These are phyloP conservation scores for Lordiphosa clarofinis DNA, from an alignment of 1,140 invertebrate species.

Conservation along the genomic window DNA sequence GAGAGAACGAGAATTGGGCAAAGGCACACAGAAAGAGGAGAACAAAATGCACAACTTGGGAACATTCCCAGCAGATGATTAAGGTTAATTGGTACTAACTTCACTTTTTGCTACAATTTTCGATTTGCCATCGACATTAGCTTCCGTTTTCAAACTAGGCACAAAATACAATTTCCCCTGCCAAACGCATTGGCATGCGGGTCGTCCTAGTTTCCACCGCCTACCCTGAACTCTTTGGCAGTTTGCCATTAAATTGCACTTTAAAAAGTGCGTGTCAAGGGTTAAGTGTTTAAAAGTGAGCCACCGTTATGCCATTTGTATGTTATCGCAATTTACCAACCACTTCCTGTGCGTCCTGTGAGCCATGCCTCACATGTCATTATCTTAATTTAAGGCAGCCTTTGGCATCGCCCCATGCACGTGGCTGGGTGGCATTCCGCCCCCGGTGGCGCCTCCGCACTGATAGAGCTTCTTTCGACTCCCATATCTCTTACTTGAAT, in stretches of 20 bases:
- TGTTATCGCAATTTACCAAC: conserved; percentile 73
- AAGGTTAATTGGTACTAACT: too few species aligned
- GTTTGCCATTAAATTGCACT: conserved; percentile 61
- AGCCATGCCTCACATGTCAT: conserved; percentile 64
- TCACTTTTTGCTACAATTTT: too few species aligned
- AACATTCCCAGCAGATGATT: too few species aligned
- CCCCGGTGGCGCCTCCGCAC: not conserved
- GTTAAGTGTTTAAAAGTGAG: conserved; percentile 65
- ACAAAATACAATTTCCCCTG: too few species aligned
- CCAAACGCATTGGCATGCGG: too few species aligned
- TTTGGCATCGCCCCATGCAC: not conserved
- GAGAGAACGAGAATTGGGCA: conserved; percentile 6
- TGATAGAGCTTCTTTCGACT: conserved; percentile 65
- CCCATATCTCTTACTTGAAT: conserved; percentile 72
- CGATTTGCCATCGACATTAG: too few species aligned
- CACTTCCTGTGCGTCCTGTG: not conserved
- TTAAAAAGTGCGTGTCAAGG: conserved; percentile 43
- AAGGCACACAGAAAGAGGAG: too few species aligned
- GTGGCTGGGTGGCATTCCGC: not conserved
- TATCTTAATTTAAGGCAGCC: conserved; percentile 69
- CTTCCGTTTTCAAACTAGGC: too few species aligned
- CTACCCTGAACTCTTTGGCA: conserved; percentile 46
- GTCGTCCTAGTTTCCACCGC: too few species aligned
- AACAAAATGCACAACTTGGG: too few species aligned
- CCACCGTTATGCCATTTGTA: conserved; percentile 53